A percentile compares a stretch with the other conserved stretches of the same genome.
Evolutionary conservation across 2,113 vertebrate species (phyloP).

Genomic region (Oxyruncus cristatus): DNA sequence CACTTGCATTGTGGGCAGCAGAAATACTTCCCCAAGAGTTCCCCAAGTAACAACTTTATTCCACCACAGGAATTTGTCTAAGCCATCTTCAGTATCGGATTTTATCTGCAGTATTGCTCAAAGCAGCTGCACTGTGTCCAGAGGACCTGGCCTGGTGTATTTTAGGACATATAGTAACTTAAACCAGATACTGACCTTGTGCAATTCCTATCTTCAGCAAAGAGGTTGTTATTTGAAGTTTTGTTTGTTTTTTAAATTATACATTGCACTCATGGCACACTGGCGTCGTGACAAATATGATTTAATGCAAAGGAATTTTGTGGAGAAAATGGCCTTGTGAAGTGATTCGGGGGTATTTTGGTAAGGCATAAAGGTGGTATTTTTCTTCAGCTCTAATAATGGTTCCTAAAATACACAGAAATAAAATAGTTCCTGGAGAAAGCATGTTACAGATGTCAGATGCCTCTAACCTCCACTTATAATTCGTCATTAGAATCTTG

Average conservation of each 20-base stretch:
- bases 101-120: constrained; percentile 31
- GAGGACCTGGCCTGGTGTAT: constrained; percentile 32
- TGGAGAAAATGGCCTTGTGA: neutral
- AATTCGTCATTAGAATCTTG: neutral
- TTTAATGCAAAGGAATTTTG: neutral
- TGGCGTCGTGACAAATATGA: neutral
- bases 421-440: neutral
- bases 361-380: neutral
- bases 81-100: constrained; percentile 48
- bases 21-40: constrained; percentile 3
- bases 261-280: neutral
- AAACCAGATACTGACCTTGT: constrained; percentile 44
- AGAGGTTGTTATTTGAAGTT: constrained; percentile 29
- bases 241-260: constrained; percentile 42
- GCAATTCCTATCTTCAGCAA: neutral
- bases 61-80: constrained; percentile 24
- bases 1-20: neutral
- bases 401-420: neutral
- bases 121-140: constrained; percentile 36
- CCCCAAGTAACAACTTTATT: constrained; percentile 11
- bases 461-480: neutral
- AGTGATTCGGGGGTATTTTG: neutral
- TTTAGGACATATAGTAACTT: constrained; percentile 41
- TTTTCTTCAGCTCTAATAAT: neutral
- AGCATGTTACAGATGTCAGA: neutral